phyloP scores from a whole-genome alignment of 1,140 invertebrate genomes.

The Tetragnatha versicolor region DNA sequence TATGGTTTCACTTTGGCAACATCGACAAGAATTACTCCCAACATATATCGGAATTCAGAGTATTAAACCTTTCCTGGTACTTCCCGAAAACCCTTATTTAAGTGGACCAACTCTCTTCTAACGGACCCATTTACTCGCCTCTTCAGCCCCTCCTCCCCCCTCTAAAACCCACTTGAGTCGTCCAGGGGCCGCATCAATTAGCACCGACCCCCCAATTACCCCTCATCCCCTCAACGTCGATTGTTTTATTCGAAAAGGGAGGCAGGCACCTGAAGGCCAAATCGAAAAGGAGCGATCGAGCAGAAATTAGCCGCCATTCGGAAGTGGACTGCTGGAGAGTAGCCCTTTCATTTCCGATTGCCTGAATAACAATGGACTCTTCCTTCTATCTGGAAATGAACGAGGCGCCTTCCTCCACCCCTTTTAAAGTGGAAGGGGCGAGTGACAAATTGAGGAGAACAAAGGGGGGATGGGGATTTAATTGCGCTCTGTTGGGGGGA shows the following conservation, averaged over 20 bases:
- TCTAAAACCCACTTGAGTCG: background rate
- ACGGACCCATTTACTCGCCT: no score
- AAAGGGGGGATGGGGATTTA: no score
- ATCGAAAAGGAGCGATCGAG: slow-evolving; percentile 33
- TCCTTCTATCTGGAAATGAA: slow-evolving; percentile 21
- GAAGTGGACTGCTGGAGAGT: slow-evolving; percentile 9
- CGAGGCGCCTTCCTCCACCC: slow-evolving; percentile 26
- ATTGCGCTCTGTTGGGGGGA: no score
- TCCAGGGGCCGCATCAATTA: background rate
- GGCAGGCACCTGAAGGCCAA: background rate
- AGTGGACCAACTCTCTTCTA: no score
- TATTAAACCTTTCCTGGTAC: no score
- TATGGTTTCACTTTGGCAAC: no score
- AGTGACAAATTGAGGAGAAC: background rate
- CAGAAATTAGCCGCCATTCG: slow-evolving; percentile 43
- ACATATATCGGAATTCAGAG: no score
- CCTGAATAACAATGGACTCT: slow-evolving; percentile 28
- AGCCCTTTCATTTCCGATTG: slow-evolving; percentile 41
- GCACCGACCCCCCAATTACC: background rate
- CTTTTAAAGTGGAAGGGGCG: slow-evolving; percentile 23
- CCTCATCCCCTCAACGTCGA: background rate
- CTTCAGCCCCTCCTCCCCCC: no score
- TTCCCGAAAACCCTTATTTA: no score
- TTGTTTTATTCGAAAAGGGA: slow-evolving; percentile 29
- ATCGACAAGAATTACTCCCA: no score